These are phyloP conservation scores for Metallyticus violacea DNA, from an alignment of 2,888 invertebrate species.

Conservation along the genomic window DNA sequence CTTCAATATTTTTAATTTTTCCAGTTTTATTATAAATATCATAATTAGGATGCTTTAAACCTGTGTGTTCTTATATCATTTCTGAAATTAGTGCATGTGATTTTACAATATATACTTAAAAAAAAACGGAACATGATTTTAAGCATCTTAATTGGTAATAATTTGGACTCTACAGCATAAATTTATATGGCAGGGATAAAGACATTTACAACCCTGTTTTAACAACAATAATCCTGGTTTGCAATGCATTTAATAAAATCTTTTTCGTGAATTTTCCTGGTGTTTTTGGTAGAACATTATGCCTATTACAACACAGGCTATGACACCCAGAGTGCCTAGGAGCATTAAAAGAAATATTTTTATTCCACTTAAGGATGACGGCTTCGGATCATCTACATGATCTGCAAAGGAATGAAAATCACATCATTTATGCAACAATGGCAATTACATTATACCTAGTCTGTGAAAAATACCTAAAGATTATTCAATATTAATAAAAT, in stretches of 20 bases:
- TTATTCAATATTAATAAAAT: no score
- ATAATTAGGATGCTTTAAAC: not conserved
- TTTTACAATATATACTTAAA: not conserved
- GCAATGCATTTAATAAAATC: slow-evolving; percentile 62
- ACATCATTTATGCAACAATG: no score
- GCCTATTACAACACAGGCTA: slow-evolving; percentile 80
- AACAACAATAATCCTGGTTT: no score
- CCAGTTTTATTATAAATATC: not conserved
- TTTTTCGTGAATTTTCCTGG: slow-evolving; percentile 83
- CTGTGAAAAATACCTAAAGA: no score
- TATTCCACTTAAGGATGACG: slow-evolving; percentile 80
- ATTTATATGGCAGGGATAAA: not conserved
- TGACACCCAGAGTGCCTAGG: slow-evolving; percentile 75
- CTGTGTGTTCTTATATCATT: not conserved
- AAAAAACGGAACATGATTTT: not conserved
- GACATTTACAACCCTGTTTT: not conserved
- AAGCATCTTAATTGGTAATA: not conserved
- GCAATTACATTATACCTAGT: no score
- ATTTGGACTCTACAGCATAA: not conserved
- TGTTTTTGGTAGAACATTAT: slow-evolving; percentile 93
- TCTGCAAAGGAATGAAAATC: slow-evolving; percentile 51
- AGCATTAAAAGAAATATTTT: slow-evolving; percentile 89
- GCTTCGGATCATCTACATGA: slow-evolving; percentile 83
- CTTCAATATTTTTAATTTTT: no score
- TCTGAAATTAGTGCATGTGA: not conserved